Conservation (phyloP, 2,797 vertebrate genomes). For the Cetoscarus ocellatus region DNA sequence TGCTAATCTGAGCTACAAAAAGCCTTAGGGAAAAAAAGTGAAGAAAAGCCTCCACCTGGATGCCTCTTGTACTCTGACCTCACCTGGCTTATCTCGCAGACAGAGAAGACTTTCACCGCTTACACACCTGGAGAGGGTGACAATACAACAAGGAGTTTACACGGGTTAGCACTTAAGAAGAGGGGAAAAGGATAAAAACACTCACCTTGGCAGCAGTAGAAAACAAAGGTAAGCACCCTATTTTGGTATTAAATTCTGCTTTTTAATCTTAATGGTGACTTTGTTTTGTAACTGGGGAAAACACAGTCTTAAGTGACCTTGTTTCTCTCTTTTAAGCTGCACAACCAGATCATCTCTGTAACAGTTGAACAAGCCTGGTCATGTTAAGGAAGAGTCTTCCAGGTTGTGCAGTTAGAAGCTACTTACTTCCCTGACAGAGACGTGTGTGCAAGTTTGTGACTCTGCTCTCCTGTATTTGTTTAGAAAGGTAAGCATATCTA, state of each 20-base stretch:
- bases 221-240: conserved; percentile 40
- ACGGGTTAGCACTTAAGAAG: conserved; percentile 8
- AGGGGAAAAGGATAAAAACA: conserved; percentile 11
- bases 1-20: conserved; percentile 14
- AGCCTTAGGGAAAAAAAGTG: not conserved
- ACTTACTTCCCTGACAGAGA: conserved; percentile 67
- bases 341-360: conserved; percentile 23
- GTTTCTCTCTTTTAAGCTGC: conserved; percentile 42
- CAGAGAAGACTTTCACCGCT: conserved; percentile 46
- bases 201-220: not conserved
- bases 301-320: conserved; percentile 14
- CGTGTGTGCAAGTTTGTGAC: conserved; percentile 52
- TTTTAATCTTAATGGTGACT: not conserved
- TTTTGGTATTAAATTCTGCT: not conserved
- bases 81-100: conserved; percentile 55
- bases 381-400: conserved; percentile 66
- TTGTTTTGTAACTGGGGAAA: conserved; percentile 3
- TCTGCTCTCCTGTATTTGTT: conserved; percentile 47
- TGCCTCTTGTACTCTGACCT: conserved; percentile 69
- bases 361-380: conserved; percentile 76
- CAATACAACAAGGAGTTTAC: conserved; percentile 38
- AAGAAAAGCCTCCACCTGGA: conserved; percentile 50
- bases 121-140: conserved; percentile 61
- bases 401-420: conserved; percentile 62
- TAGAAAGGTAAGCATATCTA: conserved; percentile 63